Evolutionary conservation across 2,888 invertebrate species (phyloP).

Genomic region (Leptinotarsa juncta): DNA sequence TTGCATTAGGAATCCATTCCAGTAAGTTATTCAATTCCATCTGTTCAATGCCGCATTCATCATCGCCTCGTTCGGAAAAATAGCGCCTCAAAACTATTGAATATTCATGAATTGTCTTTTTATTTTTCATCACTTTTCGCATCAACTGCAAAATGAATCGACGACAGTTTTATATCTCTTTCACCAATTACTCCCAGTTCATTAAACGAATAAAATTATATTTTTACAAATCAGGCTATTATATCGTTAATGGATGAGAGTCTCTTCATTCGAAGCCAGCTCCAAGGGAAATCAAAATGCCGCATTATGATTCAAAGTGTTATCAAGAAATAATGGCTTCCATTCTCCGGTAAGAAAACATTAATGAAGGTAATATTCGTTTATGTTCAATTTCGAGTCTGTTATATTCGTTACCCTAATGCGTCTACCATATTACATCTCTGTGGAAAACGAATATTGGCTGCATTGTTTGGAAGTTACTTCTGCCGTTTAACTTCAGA

Average conservation of each 20-base stretch:
- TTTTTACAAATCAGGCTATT: conserved; percentile 2
- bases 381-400: too few relatives aligned
- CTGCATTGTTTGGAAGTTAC: too few relatives aligned
- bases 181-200: conserved; percentile 9
- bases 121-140: not conserved
- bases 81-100: not conserved
- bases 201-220: conserved; percentile 14
- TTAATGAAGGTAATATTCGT: too few relatives aligned
- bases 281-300: not conserved
- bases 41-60: not conserved
- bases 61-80: not conserved
- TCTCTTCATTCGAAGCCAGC: not conserved
- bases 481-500: too few relatives aligned
- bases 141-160: conserved; percentile 13
- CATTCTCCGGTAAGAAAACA: not conserved
- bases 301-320: not conserved
- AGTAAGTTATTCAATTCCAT: not conserved
- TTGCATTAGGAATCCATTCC: not conserved
- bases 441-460: too few relatives aligned
- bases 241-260: not conserved
- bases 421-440: too few relatives aligned
- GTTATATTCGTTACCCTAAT: too few relatives aligned
- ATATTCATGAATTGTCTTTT: conserved; percentile 17
- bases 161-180: conserved; percentile 13
- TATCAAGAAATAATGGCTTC: not conserved